Percentiles rank a stretch among this genome's conserved stretches.
Evolutionary conservation across 2,797 vertebrate species (phyloP).

Genomic region (Staurois parvus): DNA sequence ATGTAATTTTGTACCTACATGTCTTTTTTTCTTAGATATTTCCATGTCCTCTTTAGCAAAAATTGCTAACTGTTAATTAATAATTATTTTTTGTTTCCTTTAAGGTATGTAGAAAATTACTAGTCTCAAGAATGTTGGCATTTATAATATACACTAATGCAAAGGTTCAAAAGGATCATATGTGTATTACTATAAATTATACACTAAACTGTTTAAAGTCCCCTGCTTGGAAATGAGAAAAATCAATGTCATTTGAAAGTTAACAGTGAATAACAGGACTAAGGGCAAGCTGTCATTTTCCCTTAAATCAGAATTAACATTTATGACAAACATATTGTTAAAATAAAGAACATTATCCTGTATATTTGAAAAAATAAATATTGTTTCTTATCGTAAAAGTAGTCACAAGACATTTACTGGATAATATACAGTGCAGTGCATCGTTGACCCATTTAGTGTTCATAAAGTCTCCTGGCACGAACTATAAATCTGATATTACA

Average conservation of each 20-base stretch:
- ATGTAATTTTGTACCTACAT: neutral
- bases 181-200: conserved; percentile 16
- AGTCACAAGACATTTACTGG: neutral
- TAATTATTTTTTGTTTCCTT: neutral
- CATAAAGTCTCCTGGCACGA: too few relatives aligned
- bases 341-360: neutral
- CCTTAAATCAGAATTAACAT: conserved; percentile 20
- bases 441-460: too few relatives aligned
- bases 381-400: neutral
- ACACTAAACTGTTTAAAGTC: conserved; percentile 9
- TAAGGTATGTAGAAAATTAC: neutral
- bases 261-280: conserved; percentile 9
- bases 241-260: conserved; percentile 45
- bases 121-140: conserved; percentile 1
- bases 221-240: conserved; percentile 10
- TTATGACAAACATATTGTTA: conserved; percentile 13
- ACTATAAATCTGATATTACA: too few relatives aligned
- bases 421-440: too few relatives aligned
- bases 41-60: neutral
- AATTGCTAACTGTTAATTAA: neutral
- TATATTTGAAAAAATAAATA: neutral
- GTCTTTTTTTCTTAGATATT: neutral
- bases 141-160: conserved; percentile 8
- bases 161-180: conserved; percentile 10
- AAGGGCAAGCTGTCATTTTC: conserved; percentile 49